phyloP scores from a whole-genome alignment of 2,113 vertebrate genomes.

The Spea multiplicata region DNA sequence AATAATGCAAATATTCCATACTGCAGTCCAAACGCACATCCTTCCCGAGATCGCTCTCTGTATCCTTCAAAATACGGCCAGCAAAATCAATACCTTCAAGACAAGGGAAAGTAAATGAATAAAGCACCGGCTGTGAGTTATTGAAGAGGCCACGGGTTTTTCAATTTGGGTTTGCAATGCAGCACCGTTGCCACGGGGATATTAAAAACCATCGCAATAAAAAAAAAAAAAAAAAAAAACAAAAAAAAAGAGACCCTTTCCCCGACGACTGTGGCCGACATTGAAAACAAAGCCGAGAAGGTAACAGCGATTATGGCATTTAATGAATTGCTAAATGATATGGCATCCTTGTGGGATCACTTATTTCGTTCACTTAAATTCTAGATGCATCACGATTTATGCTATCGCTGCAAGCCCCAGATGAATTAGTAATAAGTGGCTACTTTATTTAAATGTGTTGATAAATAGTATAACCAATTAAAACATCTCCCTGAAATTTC shows the following conservation, averaged over 20 bases:
- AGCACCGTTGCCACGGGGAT: constrained; percentile 8
- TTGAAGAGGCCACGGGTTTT: constrained; percentile 4
- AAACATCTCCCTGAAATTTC: constrained; percentile 50
- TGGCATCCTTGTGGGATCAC: constrained; percentile 54
- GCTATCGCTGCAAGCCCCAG: constrained; percentile 57
- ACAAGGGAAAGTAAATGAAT: constrained; percentile 26
- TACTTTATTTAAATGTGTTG: constrained; percentile 59
- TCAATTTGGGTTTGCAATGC: constrained; percentile 13
- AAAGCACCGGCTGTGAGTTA: constrained; percentile 6
- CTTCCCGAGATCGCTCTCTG: constrained; percentile 2
- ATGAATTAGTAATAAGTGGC: constrained; percentile 67
- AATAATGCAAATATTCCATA: background rate
- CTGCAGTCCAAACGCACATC: background rate
- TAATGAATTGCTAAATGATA: constrained; percentile 63
- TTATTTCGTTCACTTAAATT: constrained; percentile 60
- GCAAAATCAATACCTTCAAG: constrained; percentile 38
- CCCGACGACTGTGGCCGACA: background rate
- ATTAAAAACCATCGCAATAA: background rate
- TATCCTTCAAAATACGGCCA: constrained; percentile 23
- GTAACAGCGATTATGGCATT: constrained; percentile 44
- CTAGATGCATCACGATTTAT: constrained; percentile 62
- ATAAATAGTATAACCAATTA: constrained; percentile 51
- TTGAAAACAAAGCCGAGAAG: constrained; percentile 38
- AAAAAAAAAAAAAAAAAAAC: no score
- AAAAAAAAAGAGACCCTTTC: background rate